phyloP scores from a whole-genome alignment of 2,797 vertebrate species.

The Oreonectes daqikongensis region DNA sequence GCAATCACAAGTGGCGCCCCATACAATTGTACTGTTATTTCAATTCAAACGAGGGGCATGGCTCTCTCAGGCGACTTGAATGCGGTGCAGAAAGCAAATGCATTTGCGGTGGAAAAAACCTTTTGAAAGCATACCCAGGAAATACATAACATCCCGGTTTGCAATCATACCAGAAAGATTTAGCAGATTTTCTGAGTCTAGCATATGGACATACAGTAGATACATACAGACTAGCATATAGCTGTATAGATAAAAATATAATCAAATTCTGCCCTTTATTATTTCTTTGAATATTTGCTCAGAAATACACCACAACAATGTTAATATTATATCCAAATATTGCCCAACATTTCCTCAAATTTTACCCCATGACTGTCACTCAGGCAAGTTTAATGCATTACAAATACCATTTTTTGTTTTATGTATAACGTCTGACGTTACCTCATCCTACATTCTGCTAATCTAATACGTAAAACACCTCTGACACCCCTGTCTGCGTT shows the following conservation, averaged over 20 bases:
- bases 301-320: no score
- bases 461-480: not conserved
- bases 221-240: no score
- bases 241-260: no score
- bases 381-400: not conserved
- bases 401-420: not conserved
- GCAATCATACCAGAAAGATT: not conserved
- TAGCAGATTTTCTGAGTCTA: no score
- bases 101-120: not conserved
- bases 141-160: not conserved
- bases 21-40: conserved; percentile 54
- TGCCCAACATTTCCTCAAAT: not conserved
- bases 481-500: not conserved
- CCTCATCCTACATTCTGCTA: not conserved
- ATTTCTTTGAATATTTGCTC: no score
- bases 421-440: no score
- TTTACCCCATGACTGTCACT: not conserved
- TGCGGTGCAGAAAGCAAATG: conserved; percentile 5
- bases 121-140: not conserved
- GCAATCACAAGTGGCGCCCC: conserved; percentile 47
- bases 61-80: conserved; percentile 29
- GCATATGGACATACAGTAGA: no score
- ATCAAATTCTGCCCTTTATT: no score
- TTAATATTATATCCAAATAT: not conserved
- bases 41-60: conserved; percentile 40